Evolutionary conservation across 2,797 vertebrate species (phyloP), one percentile per base, ranked within the genome.

Genomic region (Silurus lanzhouensis): DNA sequence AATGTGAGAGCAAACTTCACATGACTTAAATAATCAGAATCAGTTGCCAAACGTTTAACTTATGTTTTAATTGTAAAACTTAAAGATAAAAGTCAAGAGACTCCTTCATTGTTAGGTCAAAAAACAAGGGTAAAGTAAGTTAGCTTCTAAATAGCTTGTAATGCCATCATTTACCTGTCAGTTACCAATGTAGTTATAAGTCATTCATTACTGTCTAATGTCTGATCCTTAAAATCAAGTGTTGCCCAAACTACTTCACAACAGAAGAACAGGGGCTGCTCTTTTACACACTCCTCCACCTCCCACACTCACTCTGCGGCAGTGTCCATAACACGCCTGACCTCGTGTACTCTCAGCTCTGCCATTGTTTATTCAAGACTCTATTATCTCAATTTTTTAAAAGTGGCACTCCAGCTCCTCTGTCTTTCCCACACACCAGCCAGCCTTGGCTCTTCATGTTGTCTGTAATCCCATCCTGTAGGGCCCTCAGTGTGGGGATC

Each of bases 381-480:
- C 48, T 68, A 15, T 71, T 84, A 89, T 78, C 31, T 38, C 13
- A 1, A 3, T 3, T 58, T 78, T 86, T 86, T 64, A 63, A 83
- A 83, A 68, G 68, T 52, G n/a, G 61, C 82, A 76, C 70, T 67
- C 61, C 10, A 31, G 52, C 61, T 20, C 66, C 48, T 58, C 27
- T 20, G 6, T 20, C 19, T 82, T 70, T 82, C 75, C 76, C 83
- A 71, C 70, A 76, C 57, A 68, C 10, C 58, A 70, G 27, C 31
- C 60, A 78, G 80, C 38, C 27, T 84, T 57, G 52, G 85, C 77
- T 85, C 81, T 76, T 71, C 63, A 44, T 86, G 87, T 88, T 86
- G 86, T 84, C 64, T 58, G 85, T 86, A 85, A 87, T 89, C 86
- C 83, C 76, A 60, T 84, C 87, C 83, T 85, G 74, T 15, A 82